Base-by-base conservation (phyloP, 2,113 vertebrate species). In the Sporophila hypoxantha region DNA sequence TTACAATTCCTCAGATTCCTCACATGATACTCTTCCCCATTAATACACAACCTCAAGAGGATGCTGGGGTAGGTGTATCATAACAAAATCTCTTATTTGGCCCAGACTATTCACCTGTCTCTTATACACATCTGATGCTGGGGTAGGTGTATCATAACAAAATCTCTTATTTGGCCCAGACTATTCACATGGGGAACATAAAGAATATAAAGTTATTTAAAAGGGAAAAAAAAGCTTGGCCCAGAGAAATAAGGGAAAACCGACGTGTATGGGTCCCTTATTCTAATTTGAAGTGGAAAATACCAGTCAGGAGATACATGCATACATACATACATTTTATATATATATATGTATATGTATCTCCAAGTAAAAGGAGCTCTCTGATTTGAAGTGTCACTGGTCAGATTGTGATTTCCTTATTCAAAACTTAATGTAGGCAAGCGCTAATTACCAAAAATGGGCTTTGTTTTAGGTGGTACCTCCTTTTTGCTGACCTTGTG, bases 301-400 rank as follows among this genome's bases (percentile, higher is more conserved):
- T 47, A 56, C 12, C 19, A 59, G 15, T 55, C 27, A 49, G n/a
- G 36, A 77, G 26, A 69, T 20, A 34, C 0, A 39, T 3, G n/a
- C n/a, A 56, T 1, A 15, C 0, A 12, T 17, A 34, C 2, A n/a
- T 1, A 10, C 8, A 14, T 3, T 25, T 7, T 1, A 8, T 8
- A 5, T 8, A 25, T 17, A 6, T 15, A 3, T 30, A 14, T 41
- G 7, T 62, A 2, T 5, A 3, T 7, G 22, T 56, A 9, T 60
- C 8, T 32, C 14, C 17, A 77, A 71, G 36, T 85, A 81, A 91
- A 75, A 68, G 49, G 0, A 60, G 32, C 49, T 65, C 8, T 62
- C 66, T 76, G 53, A 77, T 25, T 61, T 64, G 59, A 55, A 81
- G 46, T 53, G 25, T 37, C 39, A 34, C 22, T 59, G 25, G 7